Evolutionary conservation across 2,797 vertebrate species (phyloP).

Genomic region (Danio choprae): DNA sequence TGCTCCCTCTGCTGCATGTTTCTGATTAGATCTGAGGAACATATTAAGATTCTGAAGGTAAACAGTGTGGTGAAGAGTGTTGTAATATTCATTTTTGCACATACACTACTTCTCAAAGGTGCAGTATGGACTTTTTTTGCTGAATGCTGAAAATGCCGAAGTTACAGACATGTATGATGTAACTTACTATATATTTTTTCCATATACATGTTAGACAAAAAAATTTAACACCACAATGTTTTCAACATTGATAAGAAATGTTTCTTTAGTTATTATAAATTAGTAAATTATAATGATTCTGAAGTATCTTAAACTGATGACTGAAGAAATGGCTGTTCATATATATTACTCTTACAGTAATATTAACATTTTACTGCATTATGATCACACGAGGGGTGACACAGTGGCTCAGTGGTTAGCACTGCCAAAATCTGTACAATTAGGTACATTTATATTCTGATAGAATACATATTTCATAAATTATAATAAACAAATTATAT

Average conservation of each 20-base stretch:
- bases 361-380: neutral
- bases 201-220: neutral
- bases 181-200: neutral
- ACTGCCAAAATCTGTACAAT: neutral
- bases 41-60: neutral
- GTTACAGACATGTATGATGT: neutral
- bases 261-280: neutral
- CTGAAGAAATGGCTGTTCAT: too few species aligned
- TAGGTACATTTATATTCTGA: neutral
- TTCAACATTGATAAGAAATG: neutral
- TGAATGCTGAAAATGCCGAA: neutral
- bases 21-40: slow-evolving; percentile 3
- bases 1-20: neutral
- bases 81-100: neutral
- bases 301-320: too few species aligned
- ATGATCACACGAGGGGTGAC: too few species aligned
- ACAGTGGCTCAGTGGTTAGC: too few species aligned
- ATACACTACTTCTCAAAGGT: neutral
- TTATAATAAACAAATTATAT: neutral
- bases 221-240: neutral
- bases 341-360: too few species aligned
- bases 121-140: too few species aligned
- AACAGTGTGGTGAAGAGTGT: neutral
- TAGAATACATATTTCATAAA: neutral
- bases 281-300: too few species aligned